Base-by-base conservation (phyloP, 1,140 invertebrate genomes). In the Drosophila asahinai region DNA sequence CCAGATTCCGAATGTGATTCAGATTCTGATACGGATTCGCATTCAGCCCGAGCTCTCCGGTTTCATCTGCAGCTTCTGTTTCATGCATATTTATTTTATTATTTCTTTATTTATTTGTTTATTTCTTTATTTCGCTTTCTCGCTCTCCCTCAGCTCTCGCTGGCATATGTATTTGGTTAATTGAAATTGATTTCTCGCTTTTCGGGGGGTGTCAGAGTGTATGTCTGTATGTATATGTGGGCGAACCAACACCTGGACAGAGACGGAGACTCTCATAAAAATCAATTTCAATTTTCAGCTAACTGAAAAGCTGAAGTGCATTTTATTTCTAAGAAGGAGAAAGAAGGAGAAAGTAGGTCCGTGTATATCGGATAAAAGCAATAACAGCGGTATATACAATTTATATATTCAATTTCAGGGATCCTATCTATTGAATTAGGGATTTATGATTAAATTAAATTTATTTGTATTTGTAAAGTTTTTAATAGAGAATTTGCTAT, bases 141-240 rank as follows among this genome's bases (percentile, higher is more conserved):
- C 36, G 25, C 25, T n/a, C 25, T n/a, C 30, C 8, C 6, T 38
- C 36, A 15, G 51, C 51, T 36, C n/a, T 14, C 15, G 27, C 52
- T 19, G 66, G 82, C 74, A 86, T 81, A 76, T 52, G 47, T 77
- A 82, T 86, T 86, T 76, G 83, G 83, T 86, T 86, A 86, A 86
- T 86, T 86, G 83, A 82, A 86, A 86, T 86, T 86, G 83, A 82
- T 86, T 86, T 86, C 63, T 30, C 6, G 36, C 25, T 54, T 73
- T 57, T 36, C 12, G 30, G 30, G 11, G 51, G 27, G 48, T 40
- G 36, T 36, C 25, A 30, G 51, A 27, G 49, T 25, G 15, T 58
- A 27, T 14, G 15, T 38, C 9, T 11, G 7, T 22, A n/a, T 36
- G 11, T 19, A n/a, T 43, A 27, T 49, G 9, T 49, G 36, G 40